Evolutionary conservation across 2,888 invertebrate species (phyloP).

Genomic region (Cartodere bifasciata): DNA sequence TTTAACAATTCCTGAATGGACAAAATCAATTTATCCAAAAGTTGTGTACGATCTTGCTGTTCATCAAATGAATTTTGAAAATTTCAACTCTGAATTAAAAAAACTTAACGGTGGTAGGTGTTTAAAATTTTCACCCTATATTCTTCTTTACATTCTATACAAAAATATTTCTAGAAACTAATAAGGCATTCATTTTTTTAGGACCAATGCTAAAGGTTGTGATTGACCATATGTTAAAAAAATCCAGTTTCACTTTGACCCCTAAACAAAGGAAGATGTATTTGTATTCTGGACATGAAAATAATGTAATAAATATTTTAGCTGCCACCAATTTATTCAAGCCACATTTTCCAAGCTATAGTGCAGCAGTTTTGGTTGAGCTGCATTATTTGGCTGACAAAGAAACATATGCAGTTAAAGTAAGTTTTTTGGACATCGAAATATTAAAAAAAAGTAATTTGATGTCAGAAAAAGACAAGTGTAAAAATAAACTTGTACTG

Average conservation of each 20-base stretch:
- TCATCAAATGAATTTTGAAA: constrained; percentile 33
- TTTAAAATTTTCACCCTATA: not conserved
- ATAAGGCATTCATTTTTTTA: constrained; percentile 14
- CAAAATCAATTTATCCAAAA: constrained; percentile 27
- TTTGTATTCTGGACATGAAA: constrained; percentile 44
- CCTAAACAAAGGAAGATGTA: constrained; percentile 29
- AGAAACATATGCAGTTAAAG: constrained; percentile 26
- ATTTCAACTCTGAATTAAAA: constrained; percentile 28
- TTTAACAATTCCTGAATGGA: constrained; percentile 35
- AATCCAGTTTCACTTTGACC: constrained; percentile 16
- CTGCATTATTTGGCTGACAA: constrained; percentile 21
- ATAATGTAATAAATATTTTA: constrained; percentile 40
- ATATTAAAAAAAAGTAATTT: constrained; percentile 7
- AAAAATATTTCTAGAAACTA: not conserved
- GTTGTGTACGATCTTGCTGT: constrained; percentile 28
- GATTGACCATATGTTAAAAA: constrained; percentile 23
- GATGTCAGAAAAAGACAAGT: not conserved
- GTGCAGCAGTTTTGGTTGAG: constrained; percentile 28
- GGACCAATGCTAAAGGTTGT: constrained; percentile 26
- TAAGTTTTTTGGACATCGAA: constrained; percentile 14
- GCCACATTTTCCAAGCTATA: constrained; percentile 32
- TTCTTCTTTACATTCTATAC: not conserved
- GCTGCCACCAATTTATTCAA: constrained; percentile 37
- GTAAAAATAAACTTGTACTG: constrained; percentile 6
- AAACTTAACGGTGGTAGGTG: constrained; percentile 35